Conservation (phyloP, 2,797 vertebrate species). For the Enteromius viviparus region DNA sequence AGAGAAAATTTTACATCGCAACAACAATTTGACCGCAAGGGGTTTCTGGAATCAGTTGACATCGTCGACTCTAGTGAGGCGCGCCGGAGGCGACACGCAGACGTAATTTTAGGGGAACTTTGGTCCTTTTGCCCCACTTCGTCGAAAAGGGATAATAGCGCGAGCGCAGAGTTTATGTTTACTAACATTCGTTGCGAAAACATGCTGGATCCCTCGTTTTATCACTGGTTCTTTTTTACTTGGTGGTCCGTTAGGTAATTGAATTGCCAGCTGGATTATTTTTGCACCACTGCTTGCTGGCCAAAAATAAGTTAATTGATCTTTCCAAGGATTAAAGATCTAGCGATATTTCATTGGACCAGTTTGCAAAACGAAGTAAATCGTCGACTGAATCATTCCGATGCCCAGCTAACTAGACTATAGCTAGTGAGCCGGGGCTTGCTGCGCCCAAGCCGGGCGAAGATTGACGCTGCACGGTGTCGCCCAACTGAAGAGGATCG, state of each 20-base stretch:
- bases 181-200: not conserved
- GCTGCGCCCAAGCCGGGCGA: conserved; percentile 73
- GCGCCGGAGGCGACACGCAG: conserved; percentile 75
- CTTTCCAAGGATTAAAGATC: conserved; percentile 61
- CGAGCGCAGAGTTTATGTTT: conserved; percentile 34
- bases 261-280: conserved; percentile 61
- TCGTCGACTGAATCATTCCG: conserved; percentile 23
- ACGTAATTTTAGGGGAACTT: conserved; percentile 70
- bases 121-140: conserved; percentile 62
- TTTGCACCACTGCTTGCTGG: conserved; percentile 57
- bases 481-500: conserved; percentile 74
- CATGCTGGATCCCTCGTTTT: conserved; percentile 44
- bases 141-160: conserved; percentile 59
- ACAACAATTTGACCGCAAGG: conserved; percentile 66
- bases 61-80: conserved; percentile 63
- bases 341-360: conserved; percentile 44
- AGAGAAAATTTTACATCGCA: conserved; percentile 33
- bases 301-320: conserved; percentile 55
- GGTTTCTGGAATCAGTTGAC: conserved; percentile 69
- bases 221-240: conserved; percentile 29
- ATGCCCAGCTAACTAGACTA: conserved; percentile 60
- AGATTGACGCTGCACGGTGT: conserved; percentile 70
- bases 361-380: not conserved
- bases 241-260: conserved; percentile 43
- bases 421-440: conserved; percentile 60